A percentile compares a stretch with the other conserved stretches of the same genome.
Evolutionary conservation across 2,888 invertebrate species (phyloP).

Genomic region (Andrena fulva): DNA sequence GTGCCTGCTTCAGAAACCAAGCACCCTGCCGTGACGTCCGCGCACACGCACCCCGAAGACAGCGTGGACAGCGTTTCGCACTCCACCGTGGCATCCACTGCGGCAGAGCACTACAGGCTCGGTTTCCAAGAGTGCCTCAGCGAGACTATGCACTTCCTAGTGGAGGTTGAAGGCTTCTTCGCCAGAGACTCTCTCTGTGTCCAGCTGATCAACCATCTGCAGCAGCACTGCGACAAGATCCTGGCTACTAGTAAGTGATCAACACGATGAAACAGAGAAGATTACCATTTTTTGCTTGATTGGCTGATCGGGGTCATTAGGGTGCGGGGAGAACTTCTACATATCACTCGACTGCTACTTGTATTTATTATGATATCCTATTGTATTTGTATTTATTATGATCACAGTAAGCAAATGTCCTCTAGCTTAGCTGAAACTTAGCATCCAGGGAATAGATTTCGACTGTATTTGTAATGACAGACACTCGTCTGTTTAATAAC

Average conservation of each 20-base stretch:
- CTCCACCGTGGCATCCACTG: conserved; percentile 75
- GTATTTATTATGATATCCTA: no score
- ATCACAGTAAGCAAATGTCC: no score
- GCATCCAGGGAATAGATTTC: no score
- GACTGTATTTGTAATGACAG: no score
- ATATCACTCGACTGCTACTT: no score
- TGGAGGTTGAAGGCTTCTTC: conserved; percentile 93
- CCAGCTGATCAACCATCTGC: conserved; percentile 92
- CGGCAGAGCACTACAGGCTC: conserved; percentile 88
- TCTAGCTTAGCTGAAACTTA: no score
- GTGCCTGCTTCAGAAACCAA: conserved; percentile 74
- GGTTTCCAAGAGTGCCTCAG: conserved; percentile 97
- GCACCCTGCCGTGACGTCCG: conserved; percentile 73
- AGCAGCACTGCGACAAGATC: conserved; percentile 91
- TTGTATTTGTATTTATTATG: no score
- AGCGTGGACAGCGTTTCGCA: conserved; percentile 82
- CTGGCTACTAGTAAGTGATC: conserved; percentile 83
- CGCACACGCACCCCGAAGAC: conserved; percentile 82
- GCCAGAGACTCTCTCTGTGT: conserved; percentile 93
- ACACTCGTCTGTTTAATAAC: no score
- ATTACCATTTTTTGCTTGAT: no score
- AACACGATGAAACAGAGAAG: background rate
- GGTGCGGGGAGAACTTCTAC: no score
- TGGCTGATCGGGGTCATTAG: no score
- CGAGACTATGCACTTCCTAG: conserved; percentile 95